These are phyloP conservation scores for Picus viridis DNA, from an alignment of 2,797 vertebrate species.

Conservation along the genomic window DNA sequence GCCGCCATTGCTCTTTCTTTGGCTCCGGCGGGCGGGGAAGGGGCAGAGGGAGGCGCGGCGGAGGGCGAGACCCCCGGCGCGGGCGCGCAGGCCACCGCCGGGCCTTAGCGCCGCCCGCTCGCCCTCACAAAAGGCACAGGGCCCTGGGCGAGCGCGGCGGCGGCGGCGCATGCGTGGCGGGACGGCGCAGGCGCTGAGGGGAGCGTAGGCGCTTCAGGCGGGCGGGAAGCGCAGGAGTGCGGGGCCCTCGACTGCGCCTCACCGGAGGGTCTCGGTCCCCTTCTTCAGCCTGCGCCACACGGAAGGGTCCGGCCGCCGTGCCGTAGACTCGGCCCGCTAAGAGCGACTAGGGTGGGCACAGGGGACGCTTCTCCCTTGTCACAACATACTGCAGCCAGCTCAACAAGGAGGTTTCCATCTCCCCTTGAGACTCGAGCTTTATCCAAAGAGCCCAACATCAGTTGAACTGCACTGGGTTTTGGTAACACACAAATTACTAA, in stretches of 20 bases:
- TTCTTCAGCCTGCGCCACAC: too few species aligned
- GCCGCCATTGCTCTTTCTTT: conserved; percentile 3
- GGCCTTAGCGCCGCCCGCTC: conserved; percentile 27
- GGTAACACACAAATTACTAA: accelerated
- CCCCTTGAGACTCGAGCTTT: neutral
- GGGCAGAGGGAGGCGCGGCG: neutral
- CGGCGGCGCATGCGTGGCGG: neutral
- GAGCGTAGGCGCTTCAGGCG: neutral
- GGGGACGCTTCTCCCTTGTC: too few species aligned
- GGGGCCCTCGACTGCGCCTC: too few species aligned
- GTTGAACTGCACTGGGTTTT: accelerated
- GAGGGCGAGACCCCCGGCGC: neutral
- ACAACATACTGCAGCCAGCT: too few species aligned
- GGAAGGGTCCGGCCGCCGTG: too few species aligned
- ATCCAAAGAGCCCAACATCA: accelerated
- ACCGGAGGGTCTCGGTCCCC: too few species aligned
- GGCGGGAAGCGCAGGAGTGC: neutral
- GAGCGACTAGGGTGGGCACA: too few species aligned
- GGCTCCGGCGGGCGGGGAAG: neutral
- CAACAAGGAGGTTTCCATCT: neutral
- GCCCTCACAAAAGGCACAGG: neutral
- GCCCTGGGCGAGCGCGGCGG: neutral
- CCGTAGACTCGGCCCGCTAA: too few species aligned
- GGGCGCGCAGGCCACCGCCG: neutral
- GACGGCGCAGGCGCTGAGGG: neutral